Conservation (phyloP, 2,888 invertebrate genomes). For the Drosophila kambysellisi region DNA sequence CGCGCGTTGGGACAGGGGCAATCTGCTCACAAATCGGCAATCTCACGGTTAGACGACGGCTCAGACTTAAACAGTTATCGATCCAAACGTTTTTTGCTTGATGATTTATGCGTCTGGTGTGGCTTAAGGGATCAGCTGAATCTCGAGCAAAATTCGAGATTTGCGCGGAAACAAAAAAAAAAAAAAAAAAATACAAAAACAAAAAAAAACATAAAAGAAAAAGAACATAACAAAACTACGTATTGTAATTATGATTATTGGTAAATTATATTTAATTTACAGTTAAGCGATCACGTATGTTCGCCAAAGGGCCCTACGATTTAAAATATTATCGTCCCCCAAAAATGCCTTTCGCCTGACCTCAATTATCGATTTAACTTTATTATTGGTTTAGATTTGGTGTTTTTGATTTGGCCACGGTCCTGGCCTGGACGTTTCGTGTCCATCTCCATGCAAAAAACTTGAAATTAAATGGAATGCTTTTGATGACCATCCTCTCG, state of each 20-base stretch:
- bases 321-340: slow-evolving; percentile 39
- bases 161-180: slow-evolving; percentile 24
- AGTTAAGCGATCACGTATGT: slow-evolving; percentile 83
- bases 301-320: slow-evolving; percentile 49
- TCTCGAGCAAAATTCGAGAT: slow-evolving; percentile 26
- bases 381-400: slow-evolving; percentile 85
- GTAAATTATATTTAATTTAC: slow-evolving; percentile 84
- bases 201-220: slow-evolving; percentile 6
- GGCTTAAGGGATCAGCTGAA: slow-evolving; percentile 61
- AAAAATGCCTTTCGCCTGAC: slow-evolving; percentile 67
- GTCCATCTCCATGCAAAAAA: slow-evolving; percentile 50
- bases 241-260: slow-evolving; percentile 84
- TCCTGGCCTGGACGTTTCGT: slow-evolving; percentile 16
- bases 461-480: slow-evolving; percentile 78
- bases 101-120: slow-evolving; percentile 80
- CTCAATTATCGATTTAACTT: slow-evolving; percentile 86
- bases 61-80: slow-evolving; percentile 67
- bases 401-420: slow-evolving; percentile 60
- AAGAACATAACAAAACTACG: slow-evolving; percentile 48
- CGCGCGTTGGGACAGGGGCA: slow-evolving; percentile 44
- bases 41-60: slow-evolving; percentile 30
- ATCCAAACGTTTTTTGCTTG: slow-evolving; percentile 47
- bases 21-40: slow-evolving; percentile 28
- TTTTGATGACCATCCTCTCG: slow-evolving; percentile 71
- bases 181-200: slow-evolving; percentile 16